Conservation (phyloP, 2,888 invertebrate genomes). For the Tillus elongatus region DNA sequence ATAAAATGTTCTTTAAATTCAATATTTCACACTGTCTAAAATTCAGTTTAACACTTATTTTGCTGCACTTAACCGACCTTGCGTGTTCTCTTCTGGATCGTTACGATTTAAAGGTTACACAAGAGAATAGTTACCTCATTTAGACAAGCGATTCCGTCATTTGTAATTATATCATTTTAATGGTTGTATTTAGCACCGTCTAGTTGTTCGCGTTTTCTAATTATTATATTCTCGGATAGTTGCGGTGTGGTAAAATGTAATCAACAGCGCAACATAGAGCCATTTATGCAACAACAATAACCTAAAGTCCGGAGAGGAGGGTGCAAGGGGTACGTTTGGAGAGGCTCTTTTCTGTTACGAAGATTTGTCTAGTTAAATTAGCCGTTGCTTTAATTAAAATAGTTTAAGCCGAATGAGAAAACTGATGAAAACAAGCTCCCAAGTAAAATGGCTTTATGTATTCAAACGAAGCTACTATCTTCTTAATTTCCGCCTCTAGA, state of each 20-base stretch:
- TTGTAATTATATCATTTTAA: no score
- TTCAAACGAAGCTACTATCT: conserved; percentile 32
- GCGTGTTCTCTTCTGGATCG: no score
- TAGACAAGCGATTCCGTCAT: no score
- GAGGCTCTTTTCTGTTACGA: conserved; percentile 29
- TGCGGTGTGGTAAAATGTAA: background rate
- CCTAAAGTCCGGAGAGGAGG: conserved; percentile 6
- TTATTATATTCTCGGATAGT: background rate
- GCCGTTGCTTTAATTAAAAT: conserved; percentile 44
- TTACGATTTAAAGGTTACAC: no score
- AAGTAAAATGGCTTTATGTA: conserved; percentile 32
- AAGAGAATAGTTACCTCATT: no score
- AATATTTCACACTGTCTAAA: no score
- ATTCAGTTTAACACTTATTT: no score
- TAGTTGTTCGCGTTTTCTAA: no score
- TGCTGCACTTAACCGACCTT: no score
- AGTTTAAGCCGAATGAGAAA: conserved; percentile 40
- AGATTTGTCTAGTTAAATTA: conserved; percentile 43
- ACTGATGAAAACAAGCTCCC: conserved; percentile 36
- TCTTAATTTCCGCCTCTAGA: conserved; percentile 37
- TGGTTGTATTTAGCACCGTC: no score
- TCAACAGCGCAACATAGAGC: background rate
- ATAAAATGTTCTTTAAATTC: no score
- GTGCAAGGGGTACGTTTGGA: conserved; percentile 12
- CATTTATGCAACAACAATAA: background rate